These are phyloP conservation scores for Tokudaia tokunoshimensis DNA, from an alignment of 2,797 vertebrate species.

Conservation along the genomic window DNA sequence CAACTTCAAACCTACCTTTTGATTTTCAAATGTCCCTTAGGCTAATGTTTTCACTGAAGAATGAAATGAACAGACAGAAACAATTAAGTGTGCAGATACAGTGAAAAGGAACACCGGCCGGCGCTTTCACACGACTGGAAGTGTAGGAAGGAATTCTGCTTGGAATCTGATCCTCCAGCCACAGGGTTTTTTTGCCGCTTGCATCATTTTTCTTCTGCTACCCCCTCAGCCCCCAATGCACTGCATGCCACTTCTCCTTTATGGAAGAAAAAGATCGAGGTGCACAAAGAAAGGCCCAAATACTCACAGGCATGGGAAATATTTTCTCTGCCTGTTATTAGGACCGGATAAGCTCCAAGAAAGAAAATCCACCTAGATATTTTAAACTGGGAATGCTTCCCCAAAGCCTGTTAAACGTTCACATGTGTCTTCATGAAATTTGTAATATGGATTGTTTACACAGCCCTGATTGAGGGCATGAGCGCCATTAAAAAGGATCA, in stretches of 20 bases:
- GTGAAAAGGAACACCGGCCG: constrained; percentile 86
- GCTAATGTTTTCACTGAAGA: constrained; percentile 87
- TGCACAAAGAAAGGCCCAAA: constrained; percentile 85
- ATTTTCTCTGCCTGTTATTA: constrained; percentile 84
- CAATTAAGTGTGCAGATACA: constrained; percentile 90
- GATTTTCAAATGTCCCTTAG: constrained; percentile 88
- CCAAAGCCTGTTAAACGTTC: constrained; percentile 83
- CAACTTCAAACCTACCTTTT: constrained; percentile 86
- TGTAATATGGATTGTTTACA: constrained; percentile 85
- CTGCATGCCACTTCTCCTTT: constrained; percentile 59
- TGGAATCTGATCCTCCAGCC: constrained; percentile 82
- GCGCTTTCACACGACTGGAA: constrained; percentile 79
- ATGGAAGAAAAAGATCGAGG: constrained; percentile 21
- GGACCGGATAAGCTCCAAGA: constrained; percentile 83
- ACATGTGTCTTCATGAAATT: constrained; percentile 87
- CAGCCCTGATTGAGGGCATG: constrained; percentile 79
- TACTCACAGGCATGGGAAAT: constrained; percentile 84
- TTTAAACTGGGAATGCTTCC: constrained; percentile 83
- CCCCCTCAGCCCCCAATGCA: background rate
- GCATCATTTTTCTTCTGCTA: constrained; percentile 79
- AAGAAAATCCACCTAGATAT: constrained; percentile 79
- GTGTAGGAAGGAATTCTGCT: constrained; percentile 60
- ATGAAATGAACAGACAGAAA: constrained; percentile 90
- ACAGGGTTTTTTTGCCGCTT: constrained; percentile 20
- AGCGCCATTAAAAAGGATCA: constrained; percentile 84